phyloP scores from a whole-genome alignment of 2,888 invertebrate genomes.

The Cerastoderma edule region DNA sequence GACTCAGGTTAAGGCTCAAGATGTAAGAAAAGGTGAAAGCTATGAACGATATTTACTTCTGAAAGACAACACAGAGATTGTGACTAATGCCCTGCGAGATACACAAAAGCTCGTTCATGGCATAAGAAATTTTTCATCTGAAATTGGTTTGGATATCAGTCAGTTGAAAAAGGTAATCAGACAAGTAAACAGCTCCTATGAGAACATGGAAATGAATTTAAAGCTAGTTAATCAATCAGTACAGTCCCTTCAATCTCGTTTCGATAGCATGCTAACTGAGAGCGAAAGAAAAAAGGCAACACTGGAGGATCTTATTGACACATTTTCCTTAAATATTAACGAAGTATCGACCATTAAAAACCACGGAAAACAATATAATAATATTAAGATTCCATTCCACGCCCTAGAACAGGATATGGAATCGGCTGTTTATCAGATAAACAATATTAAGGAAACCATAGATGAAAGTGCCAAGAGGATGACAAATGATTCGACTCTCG shows the following conservation, averaged over 20 bases:
- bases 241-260: neutral
- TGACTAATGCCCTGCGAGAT: neutral
- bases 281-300: neutral
- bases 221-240: constrained; percentile 32
- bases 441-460: neutral
- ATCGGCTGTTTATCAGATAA: neutral
- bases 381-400: constrained; percentile 1
- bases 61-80: neutral
- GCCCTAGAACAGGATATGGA: neutral
- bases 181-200: constrained; percentile 3
- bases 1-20: neutral
- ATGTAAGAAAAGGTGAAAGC: neutral
- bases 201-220: constrained; percentile 33
- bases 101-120: neutral
- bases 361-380: neutral
- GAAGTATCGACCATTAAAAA: neutral
- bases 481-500: neutral
- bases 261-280: neutral
- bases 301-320: neutral
- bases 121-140: constrained; percentile 12
- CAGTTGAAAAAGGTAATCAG: neutral
- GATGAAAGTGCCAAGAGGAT: neutral
- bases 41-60: constrained; percentile 3
- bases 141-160: neutral
- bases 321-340: neutral